Conservation (phyloP, 2,888 invertebrate species). For the Aporophyla lueneburgensis region DNA sequence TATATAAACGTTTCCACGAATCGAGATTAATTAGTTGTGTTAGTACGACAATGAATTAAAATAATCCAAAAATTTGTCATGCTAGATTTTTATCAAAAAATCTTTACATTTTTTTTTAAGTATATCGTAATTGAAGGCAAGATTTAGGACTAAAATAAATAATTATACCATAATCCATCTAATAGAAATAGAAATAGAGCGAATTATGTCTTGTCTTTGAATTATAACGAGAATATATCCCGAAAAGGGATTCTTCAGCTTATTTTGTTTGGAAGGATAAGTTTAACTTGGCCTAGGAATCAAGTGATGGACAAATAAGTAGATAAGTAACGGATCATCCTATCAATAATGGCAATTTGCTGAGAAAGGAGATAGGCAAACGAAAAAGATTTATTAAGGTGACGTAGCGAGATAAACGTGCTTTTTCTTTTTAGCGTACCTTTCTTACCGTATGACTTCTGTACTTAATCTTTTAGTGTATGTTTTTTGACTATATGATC, state of each 20-base stretch:
- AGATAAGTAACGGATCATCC: constrained; percentile 31
- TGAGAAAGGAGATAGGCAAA: constrained; percentile 3
- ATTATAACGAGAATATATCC: constrained; percentile 19
- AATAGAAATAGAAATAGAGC: constrained; percentile 5
- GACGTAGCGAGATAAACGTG: no score
- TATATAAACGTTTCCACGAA: no score
- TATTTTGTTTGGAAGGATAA: constrained; percentile 3
- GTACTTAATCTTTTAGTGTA: no score
- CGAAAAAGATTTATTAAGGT: constrained; percentile 9
- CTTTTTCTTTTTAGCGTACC: no score
- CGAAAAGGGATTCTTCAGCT: neutral
- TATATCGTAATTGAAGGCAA: neutral
- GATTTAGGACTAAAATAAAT: constrained; percentile 9
- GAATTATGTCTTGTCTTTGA: neutral
- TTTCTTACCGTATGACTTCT: no score
- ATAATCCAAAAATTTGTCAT: neutral
- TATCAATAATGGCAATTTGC: constrained; percentile 28
- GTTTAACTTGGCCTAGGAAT: constrained; percentile 5
- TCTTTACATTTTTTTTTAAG: neutral
- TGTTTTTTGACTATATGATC: no score
- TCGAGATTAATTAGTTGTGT: neutral
- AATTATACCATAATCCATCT: constrained; percentile 19
- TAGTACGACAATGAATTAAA: neutral
- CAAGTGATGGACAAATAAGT: constrained; percentile 18
- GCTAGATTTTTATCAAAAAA: neutral